Evolutionary conservation across 1,140 invertebrate species (phyloP).

Genomic region (Drosophila ercepeae): DNA sequence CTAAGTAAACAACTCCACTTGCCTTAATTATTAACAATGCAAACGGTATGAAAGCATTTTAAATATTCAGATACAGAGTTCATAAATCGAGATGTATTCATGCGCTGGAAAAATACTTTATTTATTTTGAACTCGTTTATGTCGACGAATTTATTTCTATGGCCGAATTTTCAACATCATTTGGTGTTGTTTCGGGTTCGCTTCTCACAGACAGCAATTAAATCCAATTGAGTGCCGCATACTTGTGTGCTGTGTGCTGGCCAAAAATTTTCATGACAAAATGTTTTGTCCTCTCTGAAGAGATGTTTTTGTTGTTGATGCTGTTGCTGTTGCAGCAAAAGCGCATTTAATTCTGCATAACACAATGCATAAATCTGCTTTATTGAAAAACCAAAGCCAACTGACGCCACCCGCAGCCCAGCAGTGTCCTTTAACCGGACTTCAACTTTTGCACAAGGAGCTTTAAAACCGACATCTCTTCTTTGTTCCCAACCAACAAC

Average conservation of each 20-base stretch:
- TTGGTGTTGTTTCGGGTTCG: constrained; percentile 24
- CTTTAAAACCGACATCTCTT: constrained; percentile 20
- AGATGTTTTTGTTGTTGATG: constrained; percentile 16
- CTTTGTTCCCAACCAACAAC: constrained; percentile 10
- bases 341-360: constrained; percentile 50
- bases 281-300: constrained; percentile 1
- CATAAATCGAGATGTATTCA: constrained; percentile 20
- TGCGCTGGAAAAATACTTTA: constrained; percentile 6
- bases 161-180: constrained; percentile 23
- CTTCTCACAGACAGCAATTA: constrained; percentile 51
- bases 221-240: constrained; percentile 72
- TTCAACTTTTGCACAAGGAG: constrained; percentile 16
- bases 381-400: constrained; percentile 49
- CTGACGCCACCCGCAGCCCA: not conserved
- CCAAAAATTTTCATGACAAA: constrained; percentile 21
- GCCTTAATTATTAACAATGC: constrained; percentile 33
- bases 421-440: not conserved
- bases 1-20: constrained; percentile 13
- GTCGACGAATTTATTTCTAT: constrained; percentile 12
- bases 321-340: constrained; percentile 30
- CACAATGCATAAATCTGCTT: constrained; percentile 49
- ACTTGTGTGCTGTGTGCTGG: constrained; percentile 58
- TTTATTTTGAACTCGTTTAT: constrained; percentile 23
- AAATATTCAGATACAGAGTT: constrained; percentile 7
- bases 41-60: constrained; percentile 11